phyloP scores from a whole-genome alignment of 2,113 vertebrate species.

The Cinclus cinclus region DNA sequence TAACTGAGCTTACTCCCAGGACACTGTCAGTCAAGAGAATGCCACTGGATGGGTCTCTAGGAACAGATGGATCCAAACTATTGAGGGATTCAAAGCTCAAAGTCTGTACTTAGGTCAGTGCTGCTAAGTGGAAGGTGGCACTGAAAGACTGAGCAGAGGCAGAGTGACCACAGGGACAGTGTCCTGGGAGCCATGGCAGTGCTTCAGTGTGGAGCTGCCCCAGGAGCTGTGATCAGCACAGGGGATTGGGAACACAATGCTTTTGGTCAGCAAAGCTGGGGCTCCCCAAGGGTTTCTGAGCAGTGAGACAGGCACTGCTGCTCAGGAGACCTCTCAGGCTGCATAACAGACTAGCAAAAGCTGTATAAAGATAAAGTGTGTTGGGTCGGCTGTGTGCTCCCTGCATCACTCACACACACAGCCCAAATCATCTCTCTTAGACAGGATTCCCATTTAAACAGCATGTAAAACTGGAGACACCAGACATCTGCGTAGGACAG shows the following conservation, averaged over 20 bases:
- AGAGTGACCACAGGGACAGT: not conserved
- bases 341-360: not conserved
- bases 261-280: not conserved
- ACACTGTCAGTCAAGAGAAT: not conserved
- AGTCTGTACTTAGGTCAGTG: not conserved
- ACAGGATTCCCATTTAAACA: not conserved
- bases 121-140: not conserved
- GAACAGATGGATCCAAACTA: not conserved
- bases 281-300: not conserved
- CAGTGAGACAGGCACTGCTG: not conserved
- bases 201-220: not conserved
- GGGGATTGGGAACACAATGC: not conserved
- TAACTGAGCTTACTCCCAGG: not conserved
- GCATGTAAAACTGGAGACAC: not conserved
- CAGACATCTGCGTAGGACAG: not conserved
- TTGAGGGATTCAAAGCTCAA: not conserved
- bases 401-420: not conserved
- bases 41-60: not conserved
- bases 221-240: not conserved
- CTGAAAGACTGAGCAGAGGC: not conserved
- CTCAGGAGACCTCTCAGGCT: not conserved
- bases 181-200: fast-evolving
- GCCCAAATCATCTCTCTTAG: not conserved
- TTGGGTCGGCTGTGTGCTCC: not conserved
- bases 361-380: not conserved